Evolutionary conservation across 2,797 vertebrate species (phyloP).

Genomic region (Astyanax mexicanus): DNA sequence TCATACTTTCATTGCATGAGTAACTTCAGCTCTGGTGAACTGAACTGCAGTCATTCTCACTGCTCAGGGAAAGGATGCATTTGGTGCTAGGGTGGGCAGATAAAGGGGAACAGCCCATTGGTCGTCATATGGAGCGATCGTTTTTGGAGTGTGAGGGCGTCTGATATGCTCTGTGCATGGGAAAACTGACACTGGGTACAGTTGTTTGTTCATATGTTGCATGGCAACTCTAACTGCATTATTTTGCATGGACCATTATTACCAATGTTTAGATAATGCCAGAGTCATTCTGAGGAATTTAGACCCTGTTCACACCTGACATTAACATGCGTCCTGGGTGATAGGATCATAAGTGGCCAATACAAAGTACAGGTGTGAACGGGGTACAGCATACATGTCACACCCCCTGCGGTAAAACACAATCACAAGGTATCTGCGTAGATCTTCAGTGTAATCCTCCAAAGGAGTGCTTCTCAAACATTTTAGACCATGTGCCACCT

Average conservation of each 20-base stretch:
- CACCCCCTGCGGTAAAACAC: no score
- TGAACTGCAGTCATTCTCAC: constrained; percentile 1
- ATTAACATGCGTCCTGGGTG: no score
- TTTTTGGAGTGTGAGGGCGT: constrained; percentile 13
- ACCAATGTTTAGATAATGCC: constrained; percentile 17
- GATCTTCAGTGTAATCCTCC: no score
- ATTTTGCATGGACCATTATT: constrained; percentile 50
- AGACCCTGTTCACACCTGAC: no score
- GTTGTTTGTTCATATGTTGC: constrained; percentile 28
- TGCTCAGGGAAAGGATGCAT: neutral
- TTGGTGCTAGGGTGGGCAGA: neutral
- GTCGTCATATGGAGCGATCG: neutral
- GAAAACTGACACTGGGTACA: constrained; percentile 24
- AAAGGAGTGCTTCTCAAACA: no score
- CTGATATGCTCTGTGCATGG: constrained; percentile 49
- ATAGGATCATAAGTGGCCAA: no score
- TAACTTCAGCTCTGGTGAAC: constrained; percentile 21
- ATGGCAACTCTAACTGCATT: constrained; percentile 47
- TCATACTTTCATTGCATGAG: constrained; percentile 49
- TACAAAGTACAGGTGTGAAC: no score
- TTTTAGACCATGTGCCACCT: no score
- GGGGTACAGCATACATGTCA: no score
- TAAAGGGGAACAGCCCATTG: neutral
- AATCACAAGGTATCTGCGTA: no score
- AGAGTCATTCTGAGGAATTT: neutral